Evolutionary conservation across 2,113 vertebrate genomes (phyloP).

Genomic region (Nanorana parkeri): DNA sequence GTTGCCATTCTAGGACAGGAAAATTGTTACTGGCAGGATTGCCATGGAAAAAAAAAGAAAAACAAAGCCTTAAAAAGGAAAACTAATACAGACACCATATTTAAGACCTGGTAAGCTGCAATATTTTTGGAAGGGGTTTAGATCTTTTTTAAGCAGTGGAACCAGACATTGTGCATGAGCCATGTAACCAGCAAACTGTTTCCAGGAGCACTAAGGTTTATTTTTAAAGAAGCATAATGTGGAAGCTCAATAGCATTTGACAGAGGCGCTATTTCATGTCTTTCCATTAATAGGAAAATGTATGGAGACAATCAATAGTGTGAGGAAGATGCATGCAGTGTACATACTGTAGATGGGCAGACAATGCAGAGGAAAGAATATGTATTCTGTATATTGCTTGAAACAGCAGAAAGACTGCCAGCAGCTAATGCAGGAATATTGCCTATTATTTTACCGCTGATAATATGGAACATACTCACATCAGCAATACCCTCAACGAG

Average conservation of each 20-base stretch:
- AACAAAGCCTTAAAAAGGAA: too few species aligned
- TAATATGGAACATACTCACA: background rate
- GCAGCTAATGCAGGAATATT: background rate
- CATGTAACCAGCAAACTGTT: too few species aligned
- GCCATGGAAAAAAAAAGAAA: too few species aligned
- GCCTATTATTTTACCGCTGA: background rate
- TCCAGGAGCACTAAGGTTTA: too few species aligned
- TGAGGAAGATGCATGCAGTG: background rate
- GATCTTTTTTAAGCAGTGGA: too few species aligned
- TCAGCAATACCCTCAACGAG: background rate
- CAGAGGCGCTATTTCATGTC: conserved; percentile 7
- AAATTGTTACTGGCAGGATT: too few species aligned
- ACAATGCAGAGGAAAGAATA: background rate
- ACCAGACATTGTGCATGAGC: too few species aligned
- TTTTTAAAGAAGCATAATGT: too few species aligned
- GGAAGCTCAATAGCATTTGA: background rate
- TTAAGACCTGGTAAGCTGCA: too few species aligned
- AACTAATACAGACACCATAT: too few species aligned
- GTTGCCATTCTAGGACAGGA: too few species aligned
- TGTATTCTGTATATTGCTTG: conserved; percentile 5
- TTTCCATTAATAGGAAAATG: conserved; percentile 31
- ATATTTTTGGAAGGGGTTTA: too few species aligned
- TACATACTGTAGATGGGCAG: background rate
- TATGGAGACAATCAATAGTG: conserved; percentile 13
- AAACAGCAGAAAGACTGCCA: conserved; percentile 14